These are phyloP conservation scores for Cairina moschata DNA, from an alignment of 2,113 vertebrate species.

Conservation along the genomic window DNA sequence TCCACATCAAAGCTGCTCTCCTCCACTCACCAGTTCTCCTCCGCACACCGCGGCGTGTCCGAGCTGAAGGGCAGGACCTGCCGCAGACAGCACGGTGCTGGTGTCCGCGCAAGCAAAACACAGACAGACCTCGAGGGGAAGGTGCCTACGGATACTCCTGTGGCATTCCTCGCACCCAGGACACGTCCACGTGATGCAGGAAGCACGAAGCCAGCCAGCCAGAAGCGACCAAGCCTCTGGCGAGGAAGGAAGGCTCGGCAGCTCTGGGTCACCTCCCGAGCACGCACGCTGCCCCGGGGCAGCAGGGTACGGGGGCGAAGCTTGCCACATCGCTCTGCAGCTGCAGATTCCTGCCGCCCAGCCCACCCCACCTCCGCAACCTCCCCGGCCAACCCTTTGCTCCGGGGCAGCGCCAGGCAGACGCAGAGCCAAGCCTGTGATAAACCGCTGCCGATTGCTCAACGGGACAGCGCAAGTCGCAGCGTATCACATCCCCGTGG, in stretches of 20 bases:
- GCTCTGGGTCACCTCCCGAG: background rate
- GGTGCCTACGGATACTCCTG: background rate
- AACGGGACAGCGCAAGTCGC: background rate
- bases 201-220: background rate
- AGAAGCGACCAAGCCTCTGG: background rate
- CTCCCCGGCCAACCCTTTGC: conserved; percentile 32
- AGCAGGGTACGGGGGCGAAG: background rate
- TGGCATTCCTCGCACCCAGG: background rate
- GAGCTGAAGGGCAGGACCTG: background rate
- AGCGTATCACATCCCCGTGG: background rate
- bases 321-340: conserved; percentile 18
- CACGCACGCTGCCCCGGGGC: background rate
- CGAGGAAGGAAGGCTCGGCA: background rate
- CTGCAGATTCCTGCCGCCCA: conserved; percentile 43
- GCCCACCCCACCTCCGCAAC: conserved; percentile 30
- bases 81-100: accelerated
- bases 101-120: accelerated
- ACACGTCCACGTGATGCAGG: accelerated
- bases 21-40: background rate
- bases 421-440: background rate
- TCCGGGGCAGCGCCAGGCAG: conserved; percentile 32
- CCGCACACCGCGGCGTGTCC: background rate
- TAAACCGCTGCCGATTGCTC: background rate
- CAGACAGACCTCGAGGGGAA: accelerated
- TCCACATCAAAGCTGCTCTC: background rate